Base-by-base conservation (phyloP, 2,797 vertebrate genomes). In the Coregonus sp. region DNA sequence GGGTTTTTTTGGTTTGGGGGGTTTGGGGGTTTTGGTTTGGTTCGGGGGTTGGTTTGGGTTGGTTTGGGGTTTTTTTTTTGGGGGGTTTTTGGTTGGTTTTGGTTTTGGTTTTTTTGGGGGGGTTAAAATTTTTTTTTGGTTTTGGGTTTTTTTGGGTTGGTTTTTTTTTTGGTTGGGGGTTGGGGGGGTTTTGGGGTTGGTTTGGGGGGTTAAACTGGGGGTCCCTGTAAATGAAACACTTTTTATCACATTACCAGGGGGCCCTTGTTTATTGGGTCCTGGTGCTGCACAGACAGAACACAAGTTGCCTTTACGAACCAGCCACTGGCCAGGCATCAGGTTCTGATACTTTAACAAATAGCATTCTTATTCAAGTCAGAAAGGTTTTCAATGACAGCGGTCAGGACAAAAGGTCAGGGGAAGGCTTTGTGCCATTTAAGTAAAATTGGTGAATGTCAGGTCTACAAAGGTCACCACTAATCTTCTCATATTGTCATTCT, bases 401-500 rank as follows among this genome's bases (percentile, higher is more conserved):
- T 77, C 89, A 87, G 93, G 91, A 92, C 90, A 90, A 94, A 94
- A 94, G 92, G 92, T 94, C 93, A 94, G 90, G 78, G 70, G 82
- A 86, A 90, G 91, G 89, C 91, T 92, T 92, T 86, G 86, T 86
- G 83, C 87, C 94, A 94, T 94, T 94, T 94, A 94, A 94, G 91
- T 93, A 91, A 92, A 94, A 93, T 90, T 91, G 92, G 90, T 92
- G 93, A 95, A 95, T 94, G 93, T 94, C 92, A 94, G 91, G 93
- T 91, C 90, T 90, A 93, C 91, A 94, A 94, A 94, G 94, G 94
- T 92, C 94, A 94, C 72, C 67, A 73, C 91, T 93, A 93, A 95
- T 94, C 93, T 92, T 88, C 70, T 68, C 81, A 82, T 87, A 88
- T 89, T 85, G 86, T 86, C 76, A 79, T 71, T 72, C 69, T 15